Conservation (phyloP, 2,113 vertebrate species). For the Crotalus helleri region DNA sequence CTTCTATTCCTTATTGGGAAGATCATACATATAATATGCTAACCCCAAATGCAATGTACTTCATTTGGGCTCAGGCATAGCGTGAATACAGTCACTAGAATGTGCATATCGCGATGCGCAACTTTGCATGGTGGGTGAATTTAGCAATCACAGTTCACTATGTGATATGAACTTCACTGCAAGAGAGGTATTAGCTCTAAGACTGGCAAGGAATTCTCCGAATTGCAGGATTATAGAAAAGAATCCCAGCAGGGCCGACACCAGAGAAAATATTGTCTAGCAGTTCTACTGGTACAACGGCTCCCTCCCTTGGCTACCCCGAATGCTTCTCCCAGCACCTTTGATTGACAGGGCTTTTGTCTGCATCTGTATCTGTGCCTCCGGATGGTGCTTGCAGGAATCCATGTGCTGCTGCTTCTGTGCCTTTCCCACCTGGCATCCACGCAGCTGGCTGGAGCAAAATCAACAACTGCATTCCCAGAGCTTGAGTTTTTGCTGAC, state of each 20-base stretch:
- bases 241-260: neutral
- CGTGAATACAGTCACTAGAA: neutral
- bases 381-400: neutral
- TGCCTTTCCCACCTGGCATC: constrained; percentile 3
- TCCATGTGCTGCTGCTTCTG: neutral
- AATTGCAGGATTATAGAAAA: neutral
- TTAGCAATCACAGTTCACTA: neutral
- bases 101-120: neutral
- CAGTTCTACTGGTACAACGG: neutral
- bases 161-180: neutral
- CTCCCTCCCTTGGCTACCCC: neutral
- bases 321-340: neutral
- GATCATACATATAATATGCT: neutral
- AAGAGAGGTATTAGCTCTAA: neutral
- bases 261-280: neutral
- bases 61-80: neutral
- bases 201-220: neutral
- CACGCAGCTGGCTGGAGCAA: neutral
- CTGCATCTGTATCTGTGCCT: neutral
- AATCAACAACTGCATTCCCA: constrained; percentile 16
- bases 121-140: neutral
- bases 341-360: neutral
- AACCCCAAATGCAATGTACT: neutral
- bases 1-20: neutral
- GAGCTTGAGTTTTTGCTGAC: neutral